Evolutionary conservation across 2,888 invertebrate species (phyloP).

Genomic region (Troides helena): DNA sequence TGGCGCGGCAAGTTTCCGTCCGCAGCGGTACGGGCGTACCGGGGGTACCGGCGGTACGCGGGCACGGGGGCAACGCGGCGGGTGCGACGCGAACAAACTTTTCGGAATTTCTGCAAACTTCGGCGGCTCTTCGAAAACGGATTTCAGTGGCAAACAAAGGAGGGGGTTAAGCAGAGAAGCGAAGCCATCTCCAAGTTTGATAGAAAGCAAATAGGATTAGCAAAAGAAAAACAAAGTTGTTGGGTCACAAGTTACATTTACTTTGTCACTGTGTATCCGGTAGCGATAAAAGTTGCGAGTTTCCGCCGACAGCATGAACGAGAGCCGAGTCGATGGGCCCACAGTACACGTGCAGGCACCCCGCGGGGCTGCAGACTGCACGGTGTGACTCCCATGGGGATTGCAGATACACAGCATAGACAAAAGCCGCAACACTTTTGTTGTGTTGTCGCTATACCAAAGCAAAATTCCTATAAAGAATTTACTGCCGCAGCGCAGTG

Average conservation of each 20-base stretch:
- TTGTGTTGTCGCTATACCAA: background rate
- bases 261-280: constrained; percentile 13
- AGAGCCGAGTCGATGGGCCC: too few relatives aligned
- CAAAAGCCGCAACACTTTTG: too few relatives aligned
- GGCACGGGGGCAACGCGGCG: constrained; percentile 55
- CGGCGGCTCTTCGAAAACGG: constrained; percentile 72
- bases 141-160: constrained; percentile 72
- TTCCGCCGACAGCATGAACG: too few relatives aligned
- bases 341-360: too few relatives aligned
- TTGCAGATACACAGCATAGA: too few relatives aligned
- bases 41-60: too few relatives aligned
- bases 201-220: constrained; percentile 78
- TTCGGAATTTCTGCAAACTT: constrained; percentile 68
- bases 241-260: constrained; percentile 37
- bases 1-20: constrained; percentile 64
- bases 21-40: constrained; percentile 45
- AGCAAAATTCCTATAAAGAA: constrained; percentile 19
- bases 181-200: constrained; percentile 71
- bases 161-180: constrained; percentile 42
- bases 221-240: constrained; percentile 68
- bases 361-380: too few relatives aligned
- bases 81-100: constrained; percentile 37
- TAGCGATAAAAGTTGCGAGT: too few relatives aligned
- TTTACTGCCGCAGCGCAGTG: constrained; percentile 25
- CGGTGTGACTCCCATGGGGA: background rate